Base-by-base conservation (phyloP, 2,888 invertebrate genomes). In the Morpho deidamia region DNA sequence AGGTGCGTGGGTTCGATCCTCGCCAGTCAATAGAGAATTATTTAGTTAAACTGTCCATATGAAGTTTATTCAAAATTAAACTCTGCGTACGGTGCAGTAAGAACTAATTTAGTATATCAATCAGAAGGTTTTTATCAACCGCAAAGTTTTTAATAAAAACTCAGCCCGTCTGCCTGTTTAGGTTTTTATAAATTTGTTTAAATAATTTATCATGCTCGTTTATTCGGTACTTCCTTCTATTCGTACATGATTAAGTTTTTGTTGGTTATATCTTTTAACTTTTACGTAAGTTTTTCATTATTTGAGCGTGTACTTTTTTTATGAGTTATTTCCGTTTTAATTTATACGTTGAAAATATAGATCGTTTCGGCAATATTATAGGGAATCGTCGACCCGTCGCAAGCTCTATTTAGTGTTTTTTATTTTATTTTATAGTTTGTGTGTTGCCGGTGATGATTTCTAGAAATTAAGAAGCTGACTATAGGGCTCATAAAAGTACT, bases 141-240 rank as follows among this genome's bases (percentile, higher is more conserved):
- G 53, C 52, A 51, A 57, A 45, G 51, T 38, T 53, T 50, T 42
- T 55, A 53, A 60, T 46, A 74, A 78, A 79, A 78, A 81, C 7
- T 11, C 14, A 2, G 75, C 69, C 77, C 73, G 80, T 76, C 78
- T 78, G 79, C 72, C 72, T 64, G 69, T 71, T 65, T 67, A 60
- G 67, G 72, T 83, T 85, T 85, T 84, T 84, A 74, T 86, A 76
- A 83, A 84, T 85, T 84, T 86, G 88, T 88, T 87, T 87, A 86
- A 87, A 86, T 87, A 87, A 87, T 87, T 87, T 83, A 86, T 77
- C 83, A 84, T 82, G 83, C 77, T 79, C 84, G 81, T 84, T 86
- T 86, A 85, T 83, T 77, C 73, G 83, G 78, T 76, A 85, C 85
- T 85, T 87, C 86, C 85, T 84, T 70, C 73, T 69, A 70, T 74